Base-by-base conservation (phyloP, 1,140 invertebrate species). In the Steinernema khuongi region DNA sequence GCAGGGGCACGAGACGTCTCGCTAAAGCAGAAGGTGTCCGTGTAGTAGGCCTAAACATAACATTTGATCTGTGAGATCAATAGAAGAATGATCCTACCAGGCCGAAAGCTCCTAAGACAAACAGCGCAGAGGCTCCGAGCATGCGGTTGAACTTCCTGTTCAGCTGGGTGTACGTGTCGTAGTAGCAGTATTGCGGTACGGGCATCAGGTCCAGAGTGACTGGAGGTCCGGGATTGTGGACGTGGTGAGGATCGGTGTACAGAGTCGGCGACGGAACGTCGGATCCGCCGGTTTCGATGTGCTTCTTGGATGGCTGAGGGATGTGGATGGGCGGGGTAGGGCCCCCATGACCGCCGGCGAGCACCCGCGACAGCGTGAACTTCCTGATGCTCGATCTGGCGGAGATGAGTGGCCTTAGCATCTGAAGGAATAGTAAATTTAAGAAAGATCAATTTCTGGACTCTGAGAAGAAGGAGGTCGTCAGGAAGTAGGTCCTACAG, bases 241-340 rank as follows among this genome's bases (percentile, higher is more conserved):
- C 50, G 50, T 60, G 50, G 50, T 14, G 50, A 22, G 50, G 50
- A 22, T 60, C 50, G 19, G 11, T 11, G 50, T 17, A 60, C 14
- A 60, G 50, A 22, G 50, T 60, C 7, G 50, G 50, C 50, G 7
- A 22, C 4, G 50, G 50, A 60, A 60, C 50, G 50, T 60, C 50
- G 7, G 50, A 60, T 60, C 50, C 50, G 19, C 50, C 50, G 50
- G 50, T 60, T 60, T 60, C 50, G 50, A 60, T 26, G 19, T 14
- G 19, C 19, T 60, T 60, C 50, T 60, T 60, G 14, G 50, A 60
- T 4, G 50, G 50, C 26, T 60, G 14, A 14, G 50, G 50, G 26
- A 60, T 60, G 50, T 60, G 22, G 22, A 60, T 26, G 11, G 50
- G 50, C 14, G 50, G 7, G 22, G 50, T 4, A 11, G 50, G 50